These are phyloP conservation scores for Rotaria macrura DNA, from an alignment of 2,888 invertebrate species.

Conservation along the genomic window DNA sequence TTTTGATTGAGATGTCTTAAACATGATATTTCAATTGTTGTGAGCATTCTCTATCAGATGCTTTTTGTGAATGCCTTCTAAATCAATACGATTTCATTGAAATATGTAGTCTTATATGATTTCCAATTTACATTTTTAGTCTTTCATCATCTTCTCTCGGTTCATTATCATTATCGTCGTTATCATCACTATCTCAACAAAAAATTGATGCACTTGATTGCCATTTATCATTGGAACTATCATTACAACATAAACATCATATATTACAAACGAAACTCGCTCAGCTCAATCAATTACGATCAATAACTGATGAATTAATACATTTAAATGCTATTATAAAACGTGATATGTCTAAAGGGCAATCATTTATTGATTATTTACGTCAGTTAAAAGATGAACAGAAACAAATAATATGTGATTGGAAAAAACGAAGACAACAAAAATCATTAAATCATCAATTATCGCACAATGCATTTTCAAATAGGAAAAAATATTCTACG, in stretches of 20 bases:
- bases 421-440: not conserved
- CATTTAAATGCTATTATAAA: not conserved
- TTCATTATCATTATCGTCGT: not conserved
- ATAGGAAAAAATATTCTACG: not conserved
- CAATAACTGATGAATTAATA: conserved; percentile 14
- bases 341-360: not conserved
- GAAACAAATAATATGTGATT: not conserved
- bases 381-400: not conserved
- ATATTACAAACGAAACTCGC: conserved; percentile 5
- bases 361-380: not conserved
- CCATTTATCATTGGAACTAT: conserved; percentile 5
- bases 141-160: not conserved
- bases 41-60: no score
- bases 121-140: not conserved
- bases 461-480: not conserved
- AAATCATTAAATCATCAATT: not conserved
- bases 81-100: no score
- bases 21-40: no score
- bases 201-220: not conserved
- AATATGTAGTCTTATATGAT: no score
- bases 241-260: conserved; percentile 8
- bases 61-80: no score
- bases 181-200: not conserved
- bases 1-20: no score
- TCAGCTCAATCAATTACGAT: not conserved